Evolutionary conservation across 2,888 invertebrate genomes (phyloP), one percentile per base, ranked within the genome.

Genomic region (Drosophila aldrichi): DNA sequence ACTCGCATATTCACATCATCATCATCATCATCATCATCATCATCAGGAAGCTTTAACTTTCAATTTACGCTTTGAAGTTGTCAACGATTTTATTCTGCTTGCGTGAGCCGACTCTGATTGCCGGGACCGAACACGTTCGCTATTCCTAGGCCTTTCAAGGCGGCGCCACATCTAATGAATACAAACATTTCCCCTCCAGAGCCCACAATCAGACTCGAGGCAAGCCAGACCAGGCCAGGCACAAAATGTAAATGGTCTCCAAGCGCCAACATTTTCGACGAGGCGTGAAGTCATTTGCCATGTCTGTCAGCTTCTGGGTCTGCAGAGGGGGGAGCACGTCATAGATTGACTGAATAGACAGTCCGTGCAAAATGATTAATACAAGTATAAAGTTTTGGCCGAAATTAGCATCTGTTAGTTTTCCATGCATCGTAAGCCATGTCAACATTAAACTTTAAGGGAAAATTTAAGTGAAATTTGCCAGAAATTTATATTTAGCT

Each of bases 61-160:
- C 54, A 74, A 78, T 71, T 61, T 78, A 32, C 44, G 43, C 89
- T 84, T 88, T 84, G 83, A 82, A 72, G 69, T 86, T 78, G 56
- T 25, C 70, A 51, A 54, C 52, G 40, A 62, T 68, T 67, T 67
- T 73, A 67, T 62, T 56, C 41, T 58, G 49, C 44, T 29, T 70
- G 54, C 44, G 32, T 57, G 46, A 51, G 29, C 29, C 41, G 49
- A 25, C 9, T 52, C 46, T 77, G 74, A 74, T 77, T 74, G 71
- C 58, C 34, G 55, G 14, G 10, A 12, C 25, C 40, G 20, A 41
- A 52, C 63, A 20, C 34, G n/a, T 46, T 34, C 36, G 10, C 55
- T 29, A 8, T 20, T 12, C 18, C 29, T 38, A 40, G 41, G 52
- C 52, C 54, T 64, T 40, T 44, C n/a, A 48, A 43, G 46, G 46